A percentile compares a stretch with the other conserved stretches of the same genome.
phyloP scores from a whole-genome alignment of 1,140 invertebrate species.

The Zaprionus africanus region DNA sequence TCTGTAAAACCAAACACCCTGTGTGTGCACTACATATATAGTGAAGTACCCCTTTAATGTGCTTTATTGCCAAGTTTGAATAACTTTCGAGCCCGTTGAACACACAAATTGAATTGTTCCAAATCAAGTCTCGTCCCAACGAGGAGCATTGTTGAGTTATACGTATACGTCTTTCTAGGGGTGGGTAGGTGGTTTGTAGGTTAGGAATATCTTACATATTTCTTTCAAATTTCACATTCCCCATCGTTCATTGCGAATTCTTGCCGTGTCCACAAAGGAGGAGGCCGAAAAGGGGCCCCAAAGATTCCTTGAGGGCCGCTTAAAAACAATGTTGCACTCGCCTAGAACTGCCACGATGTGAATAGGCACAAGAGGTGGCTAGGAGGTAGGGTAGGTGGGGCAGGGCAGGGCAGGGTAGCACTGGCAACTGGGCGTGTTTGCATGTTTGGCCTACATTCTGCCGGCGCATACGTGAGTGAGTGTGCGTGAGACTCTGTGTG shows the following conservation, averaged over 20 bases:
- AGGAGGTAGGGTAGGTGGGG: neutral
- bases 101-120: too few species aligned
- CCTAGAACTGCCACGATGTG: constrained; percentile 2
- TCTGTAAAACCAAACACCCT: too few species aligned
- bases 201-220: neutral
- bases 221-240: neutral
- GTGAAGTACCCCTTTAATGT: too few species aligned
- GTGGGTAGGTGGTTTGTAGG: too few species aligned
- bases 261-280: constrained; percentile 1
- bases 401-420: constrained; percentile 20
- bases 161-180: too few species aligned
- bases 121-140: too few species aligned
- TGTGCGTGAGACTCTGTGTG: constrained; percentile 24
- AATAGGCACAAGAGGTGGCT: neutral
- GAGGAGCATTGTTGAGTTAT: too few species aligned
- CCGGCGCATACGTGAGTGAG: constrained; percentile 16
- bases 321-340: constrained; percentile 39
- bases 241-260: constrained; percentile 1
- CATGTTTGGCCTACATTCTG: constrained; percentile 68
- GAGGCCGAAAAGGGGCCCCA: constrained; percentile 4
- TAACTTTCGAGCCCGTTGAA: too few species aligned
- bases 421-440: constrained; percentile 34
- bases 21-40: too few species aligned
- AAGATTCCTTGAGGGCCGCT: constrained; percentile 49
- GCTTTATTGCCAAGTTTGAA: too few species aligned